A percentile compares a stretch with the other conserved stretches of the same genome.
These are phyloP conservation scores for Rhyacophila evoluta DNA, from an alignment of 2,888 invertebrate species.

Conservation along the genomic window DNA sequence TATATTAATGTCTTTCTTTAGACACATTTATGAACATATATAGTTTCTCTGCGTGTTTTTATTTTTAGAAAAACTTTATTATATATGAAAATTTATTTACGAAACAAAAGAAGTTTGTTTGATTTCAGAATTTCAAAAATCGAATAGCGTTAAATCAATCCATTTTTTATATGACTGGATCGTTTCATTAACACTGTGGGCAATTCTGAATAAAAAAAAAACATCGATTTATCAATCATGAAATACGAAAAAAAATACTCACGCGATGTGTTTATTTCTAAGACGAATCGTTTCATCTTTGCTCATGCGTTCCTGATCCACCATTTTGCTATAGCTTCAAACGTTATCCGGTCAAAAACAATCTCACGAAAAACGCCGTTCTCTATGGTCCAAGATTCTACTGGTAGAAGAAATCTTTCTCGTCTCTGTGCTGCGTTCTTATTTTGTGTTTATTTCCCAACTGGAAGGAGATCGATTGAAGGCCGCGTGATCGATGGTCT, in stretches of 20 bases:
- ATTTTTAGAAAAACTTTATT: too few relatives aligned
- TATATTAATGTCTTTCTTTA: too few relatives aligned
- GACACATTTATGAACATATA: too few relatives aligned
- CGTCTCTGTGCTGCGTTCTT: background rate
- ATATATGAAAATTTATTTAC: too few relatives aligned
- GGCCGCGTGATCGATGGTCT: background rate
- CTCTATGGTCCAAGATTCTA: background rate
- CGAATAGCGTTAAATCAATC: too few relatives aligned
- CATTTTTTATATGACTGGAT: too few relatives aligned
- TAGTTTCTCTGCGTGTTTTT: too few relatives aligned
- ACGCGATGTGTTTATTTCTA: slow-evolving; percentile 87
- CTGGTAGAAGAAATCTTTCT: background rate
- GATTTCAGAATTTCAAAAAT: too few relatives aligned
- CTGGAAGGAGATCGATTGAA: background rate
- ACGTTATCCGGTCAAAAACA: background rate
- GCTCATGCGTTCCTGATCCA: slow-evolving; percentile 76
- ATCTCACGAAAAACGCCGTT: background rate
- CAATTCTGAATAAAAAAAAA: too few relatives aligned
- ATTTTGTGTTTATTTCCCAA: background rate
- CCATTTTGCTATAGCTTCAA: slow-evolving; percentile 61
- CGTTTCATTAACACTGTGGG: too few relatives aligned
- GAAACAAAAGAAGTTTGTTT: too few relatives aligned
- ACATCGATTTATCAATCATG: background rate
- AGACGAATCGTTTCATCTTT: slow-evolving; percentile 85
- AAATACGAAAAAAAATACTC: slow-evolving; percentile 61